Conservation (phyloP, 2,888 invertebrate species). For the Habroteleia sp. region DNA sequence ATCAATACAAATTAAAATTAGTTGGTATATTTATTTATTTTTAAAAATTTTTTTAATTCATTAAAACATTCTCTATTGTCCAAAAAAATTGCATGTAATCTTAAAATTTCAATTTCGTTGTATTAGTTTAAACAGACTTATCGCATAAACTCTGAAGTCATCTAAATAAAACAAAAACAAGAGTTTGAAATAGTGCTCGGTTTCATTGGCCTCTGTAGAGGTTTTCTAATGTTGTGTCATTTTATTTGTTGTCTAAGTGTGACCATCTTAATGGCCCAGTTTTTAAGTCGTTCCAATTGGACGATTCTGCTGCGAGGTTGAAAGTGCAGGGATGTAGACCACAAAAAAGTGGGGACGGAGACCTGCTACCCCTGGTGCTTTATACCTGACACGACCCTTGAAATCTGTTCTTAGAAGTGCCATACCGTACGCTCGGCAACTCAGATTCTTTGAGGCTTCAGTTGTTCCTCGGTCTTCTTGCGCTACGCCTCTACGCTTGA, state of each 20-base stretch:
- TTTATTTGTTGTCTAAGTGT: conserved; percentile 40
- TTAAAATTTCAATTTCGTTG: too few relatives aligned
- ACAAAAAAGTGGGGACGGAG: conserved; percentile 52
- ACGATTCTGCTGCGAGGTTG: conserved; percentile 17
- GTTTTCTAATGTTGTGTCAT: conserved; percentile 30
- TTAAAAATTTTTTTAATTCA: too few relatives aligned
- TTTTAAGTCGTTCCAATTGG: conserved; percentile 48
- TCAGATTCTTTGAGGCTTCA: conserved; percentile 67
- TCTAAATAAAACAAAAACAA: too few relatives aligned
- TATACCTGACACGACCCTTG: conserved; percentile 75
- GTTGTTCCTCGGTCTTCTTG: conserved; percentile 69
- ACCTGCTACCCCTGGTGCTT: conserved; percentile 69
- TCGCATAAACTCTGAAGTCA: too few relatives aligned
- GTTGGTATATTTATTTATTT: too few relatives aligned
- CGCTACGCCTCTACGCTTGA: conserved; percentile 67
- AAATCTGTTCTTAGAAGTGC: conserved; percentile 75
- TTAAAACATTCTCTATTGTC: too few relatives aligned
- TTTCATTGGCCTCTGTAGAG: conserved; percentile 10
- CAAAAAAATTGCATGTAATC: too few relatives aligned
- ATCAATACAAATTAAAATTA: too few relatives aligned
- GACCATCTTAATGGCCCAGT: conserved; percentile 52
- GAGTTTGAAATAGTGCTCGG: background rate
- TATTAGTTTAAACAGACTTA: too few relatives aligned
- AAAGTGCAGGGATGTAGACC: conserved; percentile 41
- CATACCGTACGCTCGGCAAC: conserved; percentile 54